Evolutionary conservation across 1,140 invertebrate genomes (phyloP), one percentile per base, ranked within the genome.

Genomic region (Homalodisca vitripennis): DNA sequence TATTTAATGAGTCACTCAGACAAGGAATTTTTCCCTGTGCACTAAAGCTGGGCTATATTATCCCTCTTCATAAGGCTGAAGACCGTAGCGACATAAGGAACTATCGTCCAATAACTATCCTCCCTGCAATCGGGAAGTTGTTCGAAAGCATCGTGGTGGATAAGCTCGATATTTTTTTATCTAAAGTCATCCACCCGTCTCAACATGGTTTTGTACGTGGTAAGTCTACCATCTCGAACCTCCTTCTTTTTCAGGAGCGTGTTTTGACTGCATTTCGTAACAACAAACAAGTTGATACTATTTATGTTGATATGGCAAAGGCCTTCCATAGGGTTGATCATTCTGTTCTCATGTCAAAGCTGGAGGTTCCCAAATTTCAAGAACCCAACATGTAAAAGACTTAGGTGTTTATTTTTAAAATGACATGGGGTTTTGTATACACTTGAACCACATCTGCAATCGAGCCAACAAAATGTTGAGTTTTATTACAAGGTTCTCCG

Each of bases 271-370:
- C 48, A 6, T 14, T 53, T 20, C 48, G 48, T 3, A 53, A 53
- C 10, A 53, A 53, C 20, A 53, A 53, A 53, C 48, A 53, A 12
- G 3, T 68, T 57, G 34, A 29, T 55, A 3, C 27, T 55, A n/a
- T 55, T 27, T 48, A 55, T 30, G 30, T 24, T 14, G 66, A 68
- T 48, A 1, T 68, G 17, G 6, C 55, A n/a, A 53, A 55, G 31
- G 55, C 48, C 3, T 53, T 53, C 20, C 10, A 53, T 20, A 53
- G 22, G 20, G 48, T 53, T 22, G 20, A 53, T 6, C 20, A 53
- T 20, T 53, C 48, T 22, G 48, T 53, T 20, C 48, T 53, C 12
- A 53, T 53, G 20, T 22, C 48, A 14, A 22, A 53, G 48, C 12
- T 12, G 3, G 48, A 53, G 20, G 13, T n/a, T 3, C 48, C 20